A percentile compares a stretch with the other conserved stretches of the same genome.
Conservation (phyloP, 2,888 invertebrate species). For the Chymomyza caudatula region DNA sequence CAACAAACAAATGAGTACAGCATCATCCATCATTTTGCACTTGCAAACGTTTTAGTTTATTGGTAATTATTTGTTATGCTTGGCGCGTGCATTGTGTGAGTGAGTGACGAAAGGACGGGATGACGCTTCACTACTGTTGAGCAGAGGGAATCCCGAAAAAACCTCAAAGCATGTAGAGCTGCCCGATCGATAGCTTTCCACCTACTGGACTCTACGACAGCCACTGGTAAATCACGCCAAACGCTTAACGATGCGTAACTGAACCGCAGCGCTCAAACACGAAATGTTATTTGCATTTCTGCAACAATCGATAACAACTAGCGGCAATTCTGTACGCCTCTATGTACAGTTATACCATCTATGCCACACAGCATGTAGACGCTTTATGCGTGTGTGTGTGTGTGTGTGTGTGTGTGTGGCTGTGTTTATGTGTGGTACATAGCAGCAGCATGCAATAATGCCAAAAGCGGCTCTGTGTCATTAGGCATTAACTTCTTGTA, state of each 20-base stretch:
- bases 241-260: background rate
- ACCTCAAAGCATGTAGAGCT: constrained; percentile 12
- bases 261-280: constrained; percentile 8
- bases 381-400: no score
- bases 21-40: constrained; percentile 28
- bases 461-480: constrained; percentile 23
- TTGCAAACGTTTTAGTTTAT: constrained; percentile 41
- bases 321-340: constrained; percentile 15
- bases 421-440: background rate
- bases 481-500: constrained; percentile 14
- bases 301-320: constrained; percentile 23
- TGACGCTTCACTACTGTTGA: constrained; percentile 15
- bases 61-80: constrained; percentile 19
- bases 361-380: constrained; percentile 6
- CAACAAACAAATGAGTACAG: background rate
- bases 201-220: background rate
- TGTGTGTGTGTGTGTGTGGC: no score
- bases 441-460: constrained; percentile 4
- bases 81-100: background rate
- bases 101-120: constrained; percentile 20
- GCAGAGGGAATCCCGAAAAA: constrained; percentile 16
- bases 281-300: constrained; percentile 31
- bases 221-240: background rate
- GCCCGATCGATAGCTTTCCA: background rate
- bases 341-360: background rate